These are phyloP conservation scores for Sturnira hondurensis DNA, from an alignment of 2,113 vertebrate species.

Conservation along the genomic window DNA sequence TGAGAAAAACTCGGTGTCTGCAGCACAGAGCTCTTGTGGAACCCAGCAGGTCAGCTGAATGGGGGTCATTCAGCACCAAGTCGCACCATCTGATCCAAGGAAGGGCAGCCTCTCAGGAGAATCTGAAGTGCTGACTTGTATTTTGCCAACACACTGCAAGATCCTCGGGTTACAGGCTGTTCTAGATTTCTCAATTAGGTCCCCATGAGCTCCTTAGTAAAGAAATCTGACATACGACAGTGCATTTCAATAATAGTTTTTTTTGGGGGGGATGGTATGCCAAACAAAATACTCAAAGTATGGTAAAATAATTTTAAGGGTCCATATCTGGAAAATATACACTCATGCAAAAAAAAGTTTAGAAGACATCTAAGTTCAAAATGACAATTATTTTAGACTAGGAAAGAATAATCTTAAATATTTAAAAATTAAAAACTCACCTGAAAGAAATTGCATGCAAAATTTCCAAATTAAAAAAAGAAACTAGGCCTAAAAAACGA, in stretches of 20 bases:
- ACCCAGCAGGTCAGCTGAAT: not conserved
- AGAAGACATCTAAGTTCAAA: constrained; percentile 2
- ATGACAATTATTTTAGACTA: not conserved
- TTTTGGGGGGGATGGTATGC: not conserved
- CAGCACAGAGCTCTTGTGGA: not conserved
- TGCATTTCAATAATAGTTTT: not conserved
- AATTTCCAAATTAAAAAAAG: not conserved
- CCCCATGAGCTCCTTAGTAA: not conserved
- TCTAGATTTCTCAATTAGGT: not conserved
- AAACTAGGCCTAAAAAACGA: not conserved
- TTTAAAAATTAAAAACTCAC: not conserved
- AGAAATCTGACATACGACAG: not conserved
- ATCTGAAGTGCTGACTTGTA: not conserved
- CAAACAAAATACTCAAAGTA: not conserved
- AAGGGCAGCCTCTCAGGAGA: not conserved
- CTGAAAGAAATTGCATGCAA: not conserved
- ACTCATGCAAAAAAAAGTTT: not conserved
- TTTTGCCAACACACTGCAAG: not conserved
- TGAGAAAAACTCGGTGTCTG: not conserved
- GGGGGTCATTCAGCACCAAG: not conserved
- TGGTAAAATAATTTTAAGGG: not conserved
- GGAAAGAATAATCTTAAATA: not conserved
- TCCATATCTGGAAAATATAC: not conserved
- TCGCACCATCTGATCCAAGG: not conserved
- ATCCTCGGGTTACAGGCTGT: not conserved